Percentiles rank a stretch among this genome's conserved stretches.
Evolutionary conservation across 2,888 invertebrate species (phyloP).

Genomic region (Dichetophora obliterata): DNA sequence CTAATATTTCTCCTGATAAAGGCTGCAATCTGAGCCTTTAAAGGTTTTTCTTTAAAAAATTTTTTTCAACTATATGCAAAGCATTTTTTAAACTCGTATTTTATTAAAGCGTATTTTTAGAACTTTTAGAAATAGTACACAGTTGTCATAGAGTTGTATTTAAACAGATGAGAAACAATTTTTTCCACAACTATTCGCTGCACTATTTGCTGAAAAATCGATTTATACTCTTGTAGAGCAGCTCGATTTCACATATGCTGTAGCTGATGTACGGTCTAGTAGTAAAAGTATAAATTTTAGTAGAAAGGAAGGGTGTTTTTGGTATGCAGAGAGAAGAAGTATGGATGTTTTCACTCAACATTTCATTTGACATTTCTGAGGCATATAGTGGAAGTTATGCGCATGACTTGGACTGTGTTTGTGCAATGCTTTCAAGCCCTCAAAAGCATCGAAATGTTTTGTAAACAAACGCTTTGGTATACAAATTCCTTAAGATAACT

Average conservation of each 20-base stretch:
- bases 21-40: too few species aligned
- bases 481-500: not conserved
- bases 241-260: conserved; percentile 3
- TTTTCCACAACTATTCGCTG: not conserved
- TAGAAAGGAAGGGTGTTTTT: not conserved
- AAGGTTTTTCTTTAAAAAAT: too few species aligned
- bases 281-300: not conserved
- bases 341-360: not conserved
- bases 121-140: too few species aligned
- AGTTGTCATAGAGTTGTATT: too few species aligned
- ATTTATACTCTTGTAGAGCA: not conserved
- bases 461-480: conserved; percentile 20
- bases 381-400: not conserved
- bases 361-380: not conserved
- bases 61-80: too few species aligned
- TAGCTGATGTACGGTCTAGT: not conserved
- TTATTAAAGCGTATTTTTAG: too few species aligned
- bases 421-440: not conserved
- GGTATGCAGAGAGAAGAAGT: not conserved
- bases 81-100: not conserved
- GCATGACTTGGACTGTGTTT: conserved; percentile 6
- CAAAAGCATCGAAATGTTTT: not conserved
- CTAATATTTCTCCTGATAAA: too few species aligned
- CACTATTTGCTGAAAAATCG: conserved; percentile 22
- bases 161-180: not conserved